phyloP scores from a whole-genome alignment of 2,113 vertebrate genomes.

The Plotosus lineatus region DNA sequence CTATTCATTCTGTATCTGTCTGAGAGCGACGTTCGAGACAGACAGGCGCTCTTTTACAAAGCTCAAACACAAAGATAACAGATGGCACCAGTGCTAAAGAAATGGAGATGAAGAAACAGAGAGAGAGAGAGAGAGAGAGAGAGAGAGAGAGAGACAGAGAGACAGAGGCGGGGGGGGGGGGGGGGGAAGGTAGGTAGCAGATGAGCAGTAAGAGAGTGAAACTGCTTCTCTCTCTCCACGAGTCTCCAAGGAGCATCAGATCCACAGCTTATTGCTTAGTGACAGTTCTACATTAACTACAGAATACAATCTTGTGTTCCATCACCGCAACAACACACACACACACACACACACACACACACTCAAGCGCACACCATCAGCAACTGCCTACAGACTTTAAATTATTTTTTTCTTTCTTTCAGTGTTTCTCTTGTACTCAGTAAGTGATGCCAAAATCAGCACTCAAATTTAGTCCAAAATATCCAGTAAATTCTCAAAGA shows the following conservation, averaged over 20 bases:
- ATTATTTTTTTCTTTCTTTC: neutral
- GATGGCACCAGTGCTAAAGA: conserved; percentile 42
- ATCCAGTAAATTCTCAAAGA: neutral
- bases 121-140: conserved; percentile 9
- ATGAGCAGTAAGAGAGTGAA: conserved; percentile 17
- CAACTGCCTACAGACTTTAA: neutral
- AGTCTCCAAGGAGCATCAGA: conserved; percentile 37
- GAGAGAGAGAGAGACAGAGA: conserved; percentile 21
- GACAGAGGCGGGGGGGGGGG: conserved; percentile 9
- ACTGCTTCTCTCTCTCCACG: conserved; percentile 23
- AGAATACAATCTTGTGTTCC: conserved; percentile 32
- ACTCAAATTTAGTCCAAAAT: neutral
- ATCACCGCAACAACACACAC: conserved; percentile 26
- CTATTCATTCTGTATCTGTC: conserved; percentile 6
- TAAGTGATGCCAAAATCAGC: neutral
- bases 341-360: neutral
- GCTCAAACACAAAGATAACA: conserved; percentile 49
- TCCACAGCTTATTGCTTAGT: conserved; percentile 46
- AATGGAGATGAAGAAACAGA: conserved; percentile 13
- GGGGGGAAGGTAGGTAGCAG: conserved; percentile 9
- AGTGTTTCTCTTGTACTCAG: neutral
- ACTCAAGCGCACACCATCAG: neutral
- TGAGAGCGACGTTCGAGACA: conserved; percentile 38
- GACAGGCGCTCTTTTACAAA: conserved; percentile 46
- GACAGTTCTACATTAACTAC: conserved; percentile 48